Evolutionary conservation across 64 coral and sea anemone genomes (phyloP), one percentile per base, ranked within the genome.

Genomic region (Trachythela sp.): DNA sequence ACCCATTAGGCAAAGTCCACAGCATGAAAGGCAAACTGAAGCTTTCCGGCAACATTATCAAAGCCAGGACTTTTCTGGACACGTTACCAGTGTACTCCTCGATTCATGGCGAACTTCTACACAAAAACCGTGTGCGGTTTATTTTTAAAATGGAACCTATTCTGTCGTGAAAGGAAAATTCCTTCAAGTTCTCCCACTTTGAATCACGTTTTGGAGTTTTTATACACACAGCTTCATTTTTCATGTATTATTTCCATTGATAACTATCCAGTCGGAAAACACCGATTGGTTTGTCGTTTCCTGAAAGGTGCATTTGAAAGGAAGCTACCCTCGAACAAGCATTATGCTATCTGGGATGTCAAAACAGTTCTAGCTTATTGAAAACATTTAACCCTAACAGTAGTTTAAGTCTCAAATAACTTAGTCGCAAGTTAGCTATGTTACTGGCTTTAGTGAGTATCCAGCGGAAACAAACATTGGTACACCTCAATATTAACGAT

Each of bases 21-120:
- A 89, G 33, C 83, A 89, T 93, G 87, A 92, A 88, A 56, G 91
- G 91, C 27, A 92, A 89, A 40, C 83, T 93, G 84, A 93, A 85
- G 27, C 39, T 93, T 68, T 92, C 91, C 77, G 92, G 92, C 14
- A 48, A 89, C 87, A 89, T 52, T 92, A 92, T 72, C n/a, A 85
- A 93, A 67, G 89, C 7, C 76, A 80, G 58, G 91, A 72, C 50
- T 68, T 92, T 92, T 89, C 71, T 4, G 86, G 88, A 50, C 91
- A 89, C 24, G 36, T 92, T 92, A 89, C 91, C 86, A n/a, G n/a
- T n/a, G n/a, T n/a, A n/a, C n/a, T n/a, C n/a, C n/a, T n/a, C n/a
- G n/a, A n/a, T n/a, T n/a, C 91, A 67, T 92, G 91, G 91, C 18
- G 91, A 84, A 29, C 80, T 42, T 43, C 91, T 88, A 92, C 91